phyloP scores from a whole-genome alignment of 2,888 invertebrate species.

The Steinernema scapterisci region DNA sequence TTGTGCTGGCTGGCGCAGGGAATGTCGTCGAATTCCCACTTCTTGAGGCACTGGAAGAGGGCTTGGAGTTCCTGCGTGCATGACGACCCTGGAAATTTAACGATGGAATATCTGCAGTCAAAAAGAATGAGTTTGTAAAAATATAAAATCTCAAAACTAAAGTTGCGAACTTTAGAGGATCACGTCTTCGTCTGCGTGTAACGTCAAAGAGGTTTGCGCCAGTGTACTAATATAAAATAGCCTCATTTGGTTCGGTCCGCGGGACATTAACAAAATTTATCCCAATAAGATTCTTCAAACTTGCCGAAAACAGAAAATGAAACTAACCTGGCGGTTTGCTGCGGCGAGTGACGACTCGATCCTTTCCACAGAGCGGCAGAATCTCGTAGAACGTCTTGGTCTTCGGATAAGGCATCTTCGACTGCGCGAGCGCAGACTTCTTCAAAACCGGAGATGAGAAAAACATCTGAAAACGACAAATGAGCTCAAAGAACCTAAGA shows the following conservation, averaged over 20 bases:
- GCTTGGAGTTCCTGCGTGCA: slow-evolving; percentile 65
- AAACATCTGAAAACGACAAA: slow-evolving; percentile 1
- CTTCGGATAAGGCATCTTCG: slow-evolving; percentile 29
- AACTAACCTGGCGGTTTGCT: slow-evolving; percentile 52
- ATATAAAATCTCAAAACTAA: too few relatives aligned
- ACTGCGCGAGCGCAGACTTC: slow-evolving; percentile 22
- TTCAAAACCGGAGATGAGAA: slow-evolving; percentile 15
- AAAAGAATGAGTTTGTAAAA: neutral
- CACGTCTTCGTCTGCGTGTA: too few relatives aligned
- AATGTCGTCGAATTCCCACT: slow-evolving; percentile 65
- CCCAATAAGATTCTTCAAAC: too few relatives aligned
- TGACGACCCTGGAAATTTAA: slow-evolving; percentile 48
- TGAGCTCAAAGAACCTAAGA: too few relatives aligned
- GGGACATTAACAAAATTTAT: too few relatives aligned
- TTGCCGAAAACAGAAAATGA: too few relatives aligned
- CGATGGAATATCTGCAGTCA: neutral
- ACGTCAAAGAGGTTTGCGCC: too few relatives aligned
- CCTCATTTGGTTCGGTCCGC: too few relatives aligned
- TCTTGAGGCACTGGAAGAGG: slow-evolving; percentile 64
- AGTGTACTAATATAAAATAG: too few relatives aligned
- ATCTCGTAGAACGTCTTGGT: slow-evolving; percentile 53
- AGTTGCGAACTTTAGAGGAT: too few relatives aligned
- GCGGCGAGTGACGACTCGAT: slow-evolving; percentile 49
- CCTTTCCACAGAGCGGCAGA: slow-evolving; percentile 56
- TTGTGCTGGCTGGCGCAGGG: slow-evolving; percentile 58